Conservation (phyloP, 1,140 invertebrate species). For the Micrasema longulum region DNA sequence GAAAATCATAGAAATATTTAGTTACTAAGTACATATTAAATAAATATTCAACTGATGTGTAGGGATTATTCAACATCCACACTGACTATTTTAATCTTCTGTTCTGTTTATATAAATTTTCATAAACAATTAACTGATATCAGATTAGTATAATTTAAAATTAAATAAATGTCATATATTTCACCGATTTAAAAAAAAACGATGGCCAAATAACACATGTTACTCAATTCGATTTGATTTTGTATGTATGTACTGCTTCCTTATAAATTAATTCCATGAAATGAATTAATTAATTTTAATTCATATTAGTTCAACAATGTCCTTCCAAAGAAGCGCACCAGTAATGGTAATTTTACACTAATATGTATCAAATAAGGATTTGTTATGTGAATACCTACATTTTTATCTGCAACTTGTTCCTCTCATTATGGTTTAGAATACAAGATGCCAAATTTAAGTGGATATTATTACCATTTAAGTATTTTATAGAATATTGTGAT, state of each 20-base stretch:
- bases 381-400: not conserved
- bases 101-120: too few species aligned
- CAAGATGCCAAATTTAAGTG: slow-evolving; percentile 55
- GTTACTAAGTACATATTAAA: slow-evolving; percentile 5
- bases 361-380: slow-evolving; percentile 24
- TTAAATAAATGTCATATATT: too few species aligned
- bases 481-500: slow-evolving; percentile 55
- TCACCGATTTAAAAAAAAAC: too few species aligned
- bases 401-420: slow-evolving; percentile 20
- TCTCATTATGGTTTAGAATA: slow-evolving; percentile 28
- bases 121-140: too few species aligned
- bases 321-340: slow-evolving; percentile 33
- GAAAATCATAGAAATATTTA: slow-evolving; percentile 21
- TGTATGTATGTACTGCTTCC: slow-evolving; percentile 2
- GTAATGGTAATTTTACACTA: slow-evolving; percentile 12
- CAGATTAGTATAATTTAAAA: too few species aligned
- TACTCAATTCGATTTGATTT: too few species aligned
- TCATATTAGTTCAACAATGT: slow-evolving; percentile 7
- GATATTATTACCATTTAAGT: slow-evolving; percentile 54
- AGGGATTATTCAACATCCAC: too few species aligned
- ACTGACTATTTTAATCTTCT: too few species aligned
- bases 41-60: not conserved
- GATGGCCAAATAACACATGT: too few species aligned
- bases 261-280: slow-evolving; percentile 1
- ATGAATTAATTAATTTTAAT: not conserved